Evolutionary conservation across 2,113 vertebrate species (phyloP).

Genomic region (Equus przewalskii): DNA sequence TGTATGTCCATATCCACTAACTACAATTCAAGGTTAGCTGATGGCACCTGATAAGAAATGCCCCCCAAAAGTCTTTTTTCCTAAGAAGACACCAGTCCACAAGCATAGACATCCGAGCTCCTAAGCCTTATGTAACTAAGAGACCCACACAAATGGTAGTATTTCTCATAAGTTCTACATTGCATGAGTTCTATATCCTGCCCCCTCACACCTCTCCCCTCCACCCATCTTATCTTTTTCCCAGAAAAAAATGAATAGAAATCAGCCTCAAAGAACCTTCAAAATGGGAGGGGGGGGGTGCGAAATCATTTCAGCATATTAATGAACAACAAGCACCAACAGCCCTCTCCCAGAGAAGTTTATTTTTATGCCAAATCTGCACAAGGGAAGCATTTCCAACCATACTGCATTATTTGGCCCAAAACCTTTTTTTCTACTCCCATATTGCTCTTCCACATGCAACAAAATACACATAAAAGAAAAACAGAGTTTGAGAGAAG

Average conservation of each 20-base stretch:
- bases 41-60: neutral
- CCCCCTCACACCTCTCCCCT: constrained; percentile 76
- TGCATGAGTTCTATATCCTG: constrained; percentile 73
- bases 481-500: constrained; percentile 71
- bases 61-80: neutral
- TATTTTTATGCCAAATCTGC: constrained; percentile 85
- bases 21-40: neutral
- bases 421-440: constrained; percentile 83
- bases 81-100: neutral
- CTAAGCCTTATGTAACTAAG: constrained; percentile 48
- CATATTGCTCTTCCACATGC: constrained; percentile 85
- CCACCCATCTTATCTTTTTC: constrained; percentile 75
- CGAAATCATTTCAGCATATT: constrained; percentile 85
- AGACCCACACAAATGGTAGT: constrained; percentile 39
- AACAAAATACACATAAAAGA: constrained; percentile 81
- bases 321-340: constrained; percentile 83
- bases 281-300: constrained; percentile 68
- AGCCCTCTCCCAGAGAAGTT: constrained; percentile 83
- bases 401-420: constrained; percentile 86
- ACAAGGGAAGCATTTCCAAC: constrained; percentile 85
- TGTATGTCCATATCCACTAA: neutral
- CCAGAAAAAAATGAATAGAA: constrained; percentile 79
- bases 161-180: constrained; percentile 69
- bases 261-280: constrained; percentile 82
- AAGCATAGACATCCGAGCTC: neutral